phyloP scores from a whole-genome alignment of 2,797 vertebrate genomes.

The Pangasius macronema region DNA sequence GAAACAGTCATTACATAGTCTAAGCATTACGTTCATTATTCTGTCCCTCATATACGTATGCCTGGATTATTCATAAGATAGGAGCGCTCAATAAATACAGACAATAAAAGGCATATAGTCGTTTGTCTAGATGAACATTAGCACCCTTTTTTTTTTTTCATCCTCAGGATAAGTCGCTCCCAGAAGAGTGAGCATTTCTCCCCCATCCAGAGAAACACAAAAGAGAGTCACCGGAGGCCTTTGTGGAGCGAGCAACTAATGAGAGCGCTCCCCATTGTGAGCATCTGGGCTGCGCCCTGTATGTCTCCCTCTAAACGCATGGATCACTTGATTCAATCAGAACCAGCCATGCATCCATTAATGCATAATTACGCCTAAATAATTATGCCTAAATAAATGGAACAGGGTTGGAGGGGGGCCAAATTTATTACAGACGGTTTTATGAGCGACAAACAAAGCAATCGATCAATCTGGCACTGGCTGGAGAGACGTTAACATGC shows the following conservation, averaged over 20 bases:
- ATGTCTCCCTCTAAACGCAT: slow-evolving; percentile 57
- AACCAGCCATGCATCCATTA: slow-evolving; percentile 78
- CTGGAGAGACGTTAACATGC: slow-evolving; percentile 64
- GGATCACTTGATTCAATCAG: slow-evolving; percentile 76
- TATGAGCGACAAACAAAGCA: slow-evolving; percentile 81
- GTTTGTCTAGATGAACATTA: slow-evolving; percentile 52
- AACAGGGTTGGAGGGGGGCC: slow-evolving; percentile 54
- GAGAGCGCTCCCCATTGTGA: slow-evolving; percentile 58
- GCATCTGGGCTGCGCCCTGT: slow-evolving; percentile 52
- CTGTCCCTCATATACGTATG: neutral
- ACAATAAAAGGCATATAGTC: slow-evolving; percentile 42
- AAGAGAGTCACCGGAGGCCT: slow-evolving; percentile 57
- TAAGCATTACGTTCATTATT: slow-evolving; percentile 36
- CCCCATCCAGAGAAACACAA: slow-evolving; percentile 52
- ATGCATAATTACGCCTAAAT: slow-evolving; percentile 74
- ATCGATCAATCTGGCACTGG: slow-evolving; percentile 74
- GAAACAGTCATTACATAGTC: slow-evolving; percentile 7
- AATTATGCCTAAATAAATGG: slow-evolving; percentile 73
- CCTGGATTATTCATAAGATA: slow-evolving; percentile 36
- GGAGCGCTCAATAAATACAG: slow-evolving; percentile 34
- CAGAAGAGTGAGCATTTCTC: slow-evolving; percentile 45
- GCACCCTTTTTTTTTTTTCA: slow-evolving; percentile 17
- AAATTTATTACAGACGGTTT: slow-evolving; percentile 78
- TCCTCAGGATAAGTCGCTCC: slow-evolving; percentile 45
- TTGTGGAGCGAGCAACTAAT: slow-evolving; percentile 53